Conservation (phyloP, 1,140 invertebrate species). For the Pseudomyrmex pallidus region DNA sequence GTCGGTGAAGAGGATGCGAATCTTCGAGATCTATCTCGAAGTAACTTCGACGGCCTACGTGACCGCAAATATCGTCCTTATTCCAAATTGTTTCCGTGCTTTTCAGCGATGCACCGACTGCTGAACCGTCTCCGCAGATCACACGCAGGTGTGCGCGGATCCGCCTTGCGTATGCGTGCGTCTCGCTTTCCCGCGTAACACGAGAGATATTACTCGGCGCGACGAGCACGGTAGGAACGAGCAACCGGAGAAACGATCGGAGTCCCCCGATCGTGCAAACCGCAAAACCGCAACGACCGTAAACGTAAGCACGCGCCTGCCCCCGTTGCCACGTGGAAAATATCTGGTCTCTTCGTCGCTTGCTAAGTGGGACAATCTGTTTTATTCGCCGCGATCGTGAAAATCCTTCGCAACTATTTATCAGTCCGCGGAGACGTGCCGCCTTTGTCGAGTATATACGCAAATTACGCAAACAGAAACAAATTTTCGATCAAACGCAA, state of each 20-base stretch:
- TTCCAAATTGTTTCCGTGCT: constrained; percentile 56
- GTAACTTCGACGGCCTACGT: constrained; percentile 21
- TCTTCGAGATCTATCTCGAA: no score
- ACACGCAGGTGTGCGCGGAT: constrained; percentile 36
- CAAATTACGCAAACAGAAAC: background rate
- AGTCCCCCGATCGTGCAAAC: constrained; percentile 49
- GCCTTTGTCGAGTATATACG: background rate
- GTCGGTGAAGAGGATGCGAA: background rate
- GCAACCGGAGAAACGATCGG: constrained; percentile 57
- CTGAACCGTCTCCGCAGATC: constrained; percentile 59
- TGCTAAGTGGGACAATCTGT: background rate
- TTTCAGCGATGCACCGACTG: constrained; percentile 41
- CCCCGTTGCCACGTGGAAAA: constrained; percentile 60
- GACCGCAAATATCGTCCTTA: constrained; percentile 61
- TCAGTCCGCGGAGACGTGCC: background rate
- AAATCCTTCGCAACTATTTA: background rate
- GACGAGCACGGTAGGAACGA: constrained; percentile 52
- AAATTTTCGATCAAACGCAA: background rate
- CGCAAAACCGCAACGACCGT: constrained; percentile 73
- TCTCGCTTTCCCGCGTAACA: constrained; percentile 17
- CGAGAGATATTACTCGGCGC: constrained; percentile 31
- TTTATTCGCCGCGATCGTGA: constrained; percentile 1
- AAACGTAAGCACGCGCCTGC: constrained; percentile 73
- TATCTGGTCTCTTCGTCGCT: background rate
- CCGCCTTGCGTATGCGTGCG: constrained; percentile 6